Percentiles rank a stretch among this genome's conserved stretches.
Conservation (phyloP, 2,888 invertebrate genomes). For the Leucania comma region DNA sequence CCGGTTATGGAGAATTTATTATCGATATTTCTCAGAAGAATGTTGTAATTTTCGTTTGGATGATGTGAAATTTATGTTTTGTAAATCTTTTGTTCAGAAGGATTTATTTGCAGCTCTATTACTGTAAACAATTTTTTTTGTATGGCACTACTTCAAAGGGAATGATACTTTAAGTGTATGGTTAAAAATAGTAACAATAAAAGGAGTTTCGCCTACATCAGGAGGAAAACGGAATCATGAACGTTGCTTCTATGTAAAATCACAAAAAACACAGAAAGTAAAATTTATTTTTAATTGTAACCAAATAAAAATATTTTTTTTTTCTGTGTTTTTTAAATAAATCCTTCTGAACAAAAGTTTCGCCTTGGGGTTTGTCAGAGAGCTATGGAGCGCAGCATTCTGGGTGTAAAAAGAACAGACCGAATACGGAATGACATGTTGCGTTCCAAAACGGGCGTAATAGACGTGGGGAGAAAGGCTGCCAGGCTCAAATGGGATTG, state of each 20-base stretch:
- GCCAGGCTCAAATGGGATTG: too few relatives aligned
- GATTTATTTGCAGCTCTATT: conserved; percentile 17
- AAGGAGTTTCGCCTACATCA: background rate
- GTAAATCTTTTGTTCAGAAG: conserved; percentile 18
- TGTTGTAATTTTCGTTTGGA: conserved; percentile 46
- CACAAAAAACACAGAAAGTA: background rate
- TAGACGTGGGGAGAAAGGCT: too few relatives aligned
- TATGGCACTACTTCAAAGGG: conserved; percentile 26
- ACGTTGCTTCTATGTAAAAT: background rate
- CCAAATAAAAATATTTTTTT: too few relatives aligned
- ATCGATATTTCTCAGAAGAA: conserved; percentile 47
- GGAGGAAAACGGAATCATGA: conserved; percentile 2
- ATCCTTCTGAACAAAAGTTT: too few relatives aligned
- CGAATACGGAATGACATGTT: too few relatives aligned
- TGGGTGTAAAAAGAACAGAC: too few relatives aligned
- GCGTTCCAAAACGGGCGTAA: too few relatives aligned
- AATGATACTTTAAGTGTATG: conserved; percentile 28
- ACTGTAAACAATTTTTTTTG: conserved; percentile 4
- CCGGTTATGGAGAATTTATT: conserved; percentile 44
- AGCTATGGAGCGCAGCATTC: too few relatives aligned
- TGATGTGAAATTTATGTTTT: conserved; percentile 29
- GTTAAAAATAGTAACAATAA: conserved; percentile 33
- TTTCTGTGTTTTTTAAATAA: too few relatives aligned
- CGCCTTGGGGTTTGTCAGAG: too few relatives aligned
- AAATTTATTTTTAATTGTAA: too few relatives aligned